These are phyloP conservation scores for Lasaia peninsularis DNA, from an alignment of 1,140 invertebrate genomes.

Conservation along the genomic window DNA sequence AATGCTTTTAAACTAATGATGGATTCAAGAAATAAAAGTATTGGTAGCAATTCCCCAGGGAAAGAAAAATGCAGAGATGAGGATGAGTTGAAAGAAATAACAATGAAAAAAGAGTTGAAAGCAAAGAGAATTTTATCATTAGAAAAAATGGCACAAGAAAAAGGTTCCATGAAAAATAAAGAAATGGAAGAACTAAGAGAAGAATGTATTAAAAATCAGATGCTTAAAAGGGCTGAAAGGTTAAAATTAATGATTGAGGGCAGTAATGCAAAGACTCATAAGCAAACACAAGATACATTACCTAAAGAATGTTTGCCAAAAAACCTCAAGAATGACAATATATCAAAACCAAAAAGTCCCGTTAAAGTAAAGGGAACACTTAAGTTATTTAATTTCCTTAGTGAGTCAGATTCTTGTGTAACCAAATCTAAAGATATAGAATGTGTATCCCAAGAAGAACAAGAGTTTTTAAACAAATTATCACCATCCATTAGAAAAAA, in stretches of 20 bases:
- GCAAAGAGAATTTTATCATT: constrained; percentile 74
- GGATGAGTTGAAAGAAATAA: constrained; percentile 31
- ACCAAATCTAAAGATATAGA: constrained; percentile 23
- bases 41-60: constrained; percentile 80
- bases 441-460: constrained; percentile 47
- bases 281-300: constrained; percentile 8
- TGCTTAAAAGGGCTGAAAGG: constrained; percentile 78
- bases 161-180: constrained; percentile 77
- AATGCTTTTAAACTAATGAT: constrained; percentile 82
- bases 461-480: constrained; percentile 63
- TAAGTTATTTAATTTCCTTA: constrained; percentile 13
- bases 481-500: constrained; percentile 78
- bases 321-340: background rate
- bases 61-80: constrained; percentile 56
- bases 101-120: constrained; percentile 58
- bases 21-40: constrained; percentile 79
- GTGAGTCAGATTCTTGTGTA: constrained; percentile 8
- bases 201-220: constrained; percentile 71
- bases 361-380: background rate
- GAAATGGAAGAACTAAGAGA: constrained; percentile 76
- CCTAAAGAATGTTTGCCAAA: background rate
- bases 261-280: constrained; percentile 26
- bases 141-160: constrained; percentile 79
- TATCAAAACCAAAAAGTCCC: background rate
- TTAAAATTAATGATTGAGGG: constrained; percentile 70